Percentiles rank a stretch among this genome's conserved stretches.
Conservation (phyloP, 2,888 invertebrate species). For the Torymus aiolomorphi region DNA sequence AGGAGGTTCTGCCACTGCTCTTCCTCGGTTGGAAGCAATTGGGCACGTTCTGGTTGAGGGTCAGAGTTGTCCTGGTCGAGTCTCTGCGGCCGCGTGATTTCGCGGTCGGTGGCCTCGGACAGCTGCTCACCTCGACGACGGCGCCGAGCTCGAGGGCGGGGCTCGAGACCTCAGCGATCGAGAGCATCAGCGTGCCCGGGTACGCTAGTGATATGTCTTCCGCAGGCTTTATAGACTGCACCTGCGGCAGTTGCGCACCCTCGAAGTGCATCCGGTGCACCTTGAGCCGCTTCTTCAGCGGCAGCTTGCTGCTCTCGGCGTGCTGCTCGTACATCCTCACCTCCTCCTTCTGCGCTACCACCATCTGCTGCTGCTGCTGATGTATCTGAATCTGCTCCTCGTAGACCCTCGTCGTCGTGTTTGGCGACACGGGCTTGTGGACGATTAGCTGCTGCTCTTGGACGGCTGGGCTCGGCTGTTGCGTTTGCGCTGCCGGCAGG, state of each 20-base stretch:
- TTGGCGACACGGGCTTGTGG: slow-evolving; percentile 28
- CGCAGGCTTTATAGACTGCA: slow-evolving; percentile 59
- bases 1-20: background rate
- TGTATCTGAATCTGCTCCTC: slow-evolving; percentile 59
- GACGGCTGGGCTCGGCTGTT: slow-evolving; percentile 58
- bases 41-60: slow-evolving; percentile 38
- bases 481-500: slow-evolving; percentile 34
- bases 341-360: too few relatives aligned
- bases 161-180: slow-evolving; percentile 65
- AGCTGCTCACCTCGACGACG: slow-evolving; percentile 47
- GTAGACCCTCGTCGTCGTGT: slow-evolving; percentile 57
- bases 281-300: slow-evolving; percentile 71
- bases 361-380: too few relatives aligned
- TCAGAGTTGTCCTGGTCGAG: background rate
- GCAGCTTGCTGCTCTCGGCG: slow-evolving; percentile 61
- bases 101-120: too few relatives aligned
- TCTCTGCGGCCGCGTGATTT: too few relatives aligned
- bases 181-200: slow-evolving; percentile 66
- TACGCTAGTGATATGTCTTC: background rate
- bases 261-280: slow-evolving; percentile 62
- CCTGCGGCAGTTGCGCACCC: slow-evolving; percentile 36
- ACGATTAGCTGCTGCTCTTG: slow-evolving; percentile 62
- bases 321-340: too few relatives aligned
- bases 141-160: slow-evolving; percentile 48
- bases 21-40: slow-evolving; percentile 49